Conservation (phyloP, 2,888 invertebrate species). For the Poecilobothrus nobilitatus region DNA sequence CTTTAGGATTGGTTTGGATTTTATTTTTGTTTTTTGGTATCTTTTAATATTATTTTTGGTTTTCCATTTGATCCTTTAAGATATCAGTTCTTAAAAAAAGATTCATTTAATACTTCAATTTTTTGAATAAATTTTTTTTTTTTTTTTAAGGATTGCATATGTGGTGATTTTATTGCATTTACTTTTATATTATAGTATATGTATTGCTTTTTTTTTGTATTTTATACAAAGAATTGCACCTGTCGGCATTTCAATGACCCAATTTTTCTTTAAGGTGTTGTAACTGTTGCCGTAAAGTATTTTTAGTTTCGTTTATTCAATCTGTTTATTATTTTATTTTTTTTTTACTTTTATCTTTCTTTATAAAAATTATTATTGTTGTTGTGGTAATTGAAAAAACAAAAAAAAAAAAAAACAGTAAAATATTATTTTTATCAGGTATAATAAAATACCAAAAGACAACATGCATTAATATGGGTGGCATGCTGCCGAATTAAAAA, state of each 20-base stretch:
- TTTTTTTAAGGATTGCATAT: not conserved
- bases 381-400: not conserved
- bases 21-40: not conserved
- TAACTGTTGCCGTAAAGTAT: not conserved
- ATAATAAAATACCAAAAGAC: not conserved
- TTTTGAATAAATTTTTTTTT: not conserved
- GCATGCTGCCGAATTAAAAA: not conserved
- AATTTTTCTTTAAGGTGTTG: conserved; percentile 10
- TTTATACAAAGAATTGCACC: conserved; percentile 1
- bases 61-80: not conserved
- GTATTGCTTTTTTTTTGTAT: not conserved
- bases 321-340: no score
- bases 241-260: conserved; percentile 15
- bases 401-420: not conserved
- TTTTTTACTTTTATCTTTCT: no score
- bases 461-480: not conserved
- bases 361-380: no score
- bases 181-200: not conserved
- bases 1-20: not conserved
- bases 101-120: no score
- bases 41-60: not conserved
- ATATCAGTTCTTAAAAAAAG: not conserved
- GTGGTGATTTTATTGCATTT: not conserved
- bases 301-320: not conserved
- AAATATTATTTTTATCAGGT: not conserved